Conservation (phyloP, 2,113 vertebrate genomes). For the Bubo blakistoni region DNA sequence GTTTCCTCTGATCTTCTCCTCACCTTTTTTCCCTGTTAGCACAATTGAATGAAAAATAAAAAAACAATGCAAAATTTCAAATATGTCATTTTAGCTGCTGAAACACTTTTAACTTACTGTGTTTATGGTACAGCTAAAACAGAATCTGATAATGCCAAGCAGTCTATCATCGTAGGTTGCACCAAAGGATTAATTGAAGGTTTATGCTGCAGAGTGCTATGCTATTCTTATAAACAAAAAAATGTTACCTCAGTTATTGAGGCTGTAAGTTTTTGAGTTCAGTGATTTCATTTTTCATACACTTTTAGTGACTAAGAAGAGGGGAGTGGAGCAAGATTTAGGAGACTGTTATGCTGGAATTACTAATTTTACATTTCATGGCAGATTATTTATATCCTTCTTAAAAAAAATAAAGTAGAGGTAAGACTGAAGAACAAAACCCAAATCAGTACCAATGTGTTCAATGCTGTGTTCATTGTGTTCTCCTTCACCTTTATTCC, state of each 20-base stretch:
- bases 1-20: conserved; percentile 42
- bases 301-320: not conserved
- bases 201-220: conserved; percentile 45
- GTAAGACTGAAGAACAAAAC: not conserved
- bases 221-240: conserved; percentile 56
- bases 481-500: not conserved
- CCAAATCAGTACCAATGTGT: not conserved
- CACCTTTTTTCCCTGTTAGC: not conserved
- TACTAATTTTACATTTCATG: not conserved
- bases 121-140: conserved; percentile 6
- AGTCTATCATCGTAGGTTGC: not conserved
- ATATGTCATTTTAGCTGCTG: conserved; percentile 26
- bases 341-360: not conserved
- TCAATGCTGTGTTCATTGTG: not conserved
- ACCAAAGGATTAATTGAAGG: conserved; percentile 58
- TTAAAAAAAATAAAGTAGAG: not conserved
- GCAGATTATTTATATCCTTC: not conserved
- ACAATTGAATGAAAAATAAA: conserved; percentile 3
- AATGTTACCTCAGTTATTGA: conserved; percentile 45
- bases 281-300: conserved; percentile 48
- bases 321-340: not conserved
- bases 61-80: not conserved
- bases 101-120: conserved; percentile 34
- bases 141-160: conserved; percentile 27
- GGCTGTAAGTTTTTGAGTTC: conserved; percentile 11